A percentile compares a stretch with the other conserved stretches of the same genome.
These are phyloP conservation scores for Pteronura brasiliensis DNA, from an alignment of 2,113 vertebrate species.

Conservation along the genomic window DNA sequence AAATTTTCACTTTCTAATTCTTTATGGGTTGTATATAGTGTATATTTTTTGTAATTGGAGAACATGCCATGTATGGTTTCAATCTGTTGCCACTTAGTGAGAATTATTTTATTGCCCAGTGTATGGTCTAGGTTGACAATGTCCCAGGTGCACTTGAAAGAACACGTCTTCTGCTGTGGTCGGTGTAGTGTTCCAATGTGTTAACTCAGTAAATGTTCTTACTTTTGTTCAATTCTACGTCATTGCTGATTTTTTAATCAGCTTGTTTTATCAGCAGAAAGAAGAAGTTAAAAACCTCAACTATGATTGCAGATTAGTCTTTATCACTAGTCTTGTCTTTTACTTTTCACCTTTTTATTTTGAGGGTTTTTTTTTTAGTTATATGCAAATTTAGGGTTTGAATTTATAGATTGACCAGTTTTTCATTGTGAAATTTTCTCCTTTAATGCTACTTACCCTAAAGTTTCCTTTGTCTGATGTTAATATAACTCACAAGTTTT, in stretches of 20 bases:
- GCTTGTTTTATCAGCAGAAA: neutral
- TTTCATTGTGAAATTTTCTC: neutral
- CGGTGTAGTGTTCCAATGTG: neutral
- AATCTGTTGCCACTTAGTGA: neutral
- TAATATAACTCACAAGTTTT: neutral
- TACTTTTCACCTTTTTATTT: neutral
- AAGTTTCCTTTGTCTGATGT: neutral
- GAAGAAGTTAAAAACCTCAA: neutral
- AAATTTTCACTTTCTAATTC: neutral
- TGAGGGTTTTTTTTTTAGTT: neutral
- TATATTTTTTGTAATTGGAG: neutral
- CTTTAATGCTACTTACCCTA: neutral
- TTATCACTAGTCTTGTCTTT: neutral
- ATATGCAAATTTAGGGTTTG: neutral
- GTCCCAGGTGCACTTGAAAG: neutral
- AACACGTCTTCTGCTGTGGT: neutral
- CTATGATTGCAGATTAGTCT: neutral
- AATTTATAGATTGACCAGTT: neutral
- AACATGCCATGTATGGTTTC: neutral
- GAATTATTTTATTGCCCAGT: neutral
- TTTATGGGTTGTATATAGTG: neutral
- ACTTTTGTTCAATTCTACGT: neutral
- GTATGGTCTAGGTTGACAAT: neutral
- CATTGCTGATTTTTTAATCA: neutral
- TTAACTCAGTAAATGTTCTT: neutral